Evolutionary conservation across 1,140 invertebrate genomes (phyloP).

Genomic region (Plutomurus gul): DNA sequence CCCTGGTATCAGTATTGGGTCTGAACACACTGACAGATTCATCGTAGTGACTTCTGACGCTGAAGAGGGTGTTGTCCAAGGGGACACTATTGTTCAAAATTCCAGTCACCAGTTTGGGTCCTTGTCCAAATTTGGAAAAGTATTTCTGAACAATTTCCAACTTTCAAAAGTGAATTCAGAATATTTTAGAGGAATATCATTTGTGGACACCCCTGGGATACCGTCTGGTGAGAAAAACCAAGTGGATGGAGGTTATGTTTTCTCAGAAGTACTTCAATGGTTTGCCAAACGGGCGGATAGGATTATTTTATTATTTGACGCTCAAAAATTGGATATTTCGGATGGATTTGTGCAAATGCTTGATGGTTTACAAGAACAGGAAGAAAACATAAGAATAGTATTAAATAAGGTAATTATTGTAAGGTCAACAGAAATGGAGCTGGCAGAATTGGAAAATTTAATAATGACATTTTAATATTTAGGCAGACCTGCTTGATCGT

Average conservation of each 20-base stretch:
- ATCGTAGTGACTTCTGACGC: conserved; percentile 92
- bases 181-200: conserved; percentile 89
- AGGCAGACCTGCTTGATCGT: conserved; percentile 96
- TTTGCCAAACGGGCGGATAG: conserved; percentile 97
- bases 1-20: conserved; percentile 92
- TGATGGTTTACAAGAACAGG: conserved; percentile 90
- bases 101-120: conserved; percentile 94
- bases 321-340: conserved; percentile 99
- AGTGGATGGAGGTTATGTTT: conserved; percentile 96
- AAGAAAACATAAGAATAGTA: conserved; percentile 98
- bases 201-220: conserved; percentile 91
- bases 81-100: conserved; percentile 97
- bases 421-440: not conserved
- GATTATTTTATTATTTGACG: conserved; percentile 97
- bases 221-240: conserved; percentile 69
- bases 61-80: conserved; percentile 85
- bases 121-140: conserved; percentile 95
- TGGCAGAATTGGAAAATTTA: not conserved
- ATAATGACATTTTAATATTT: not conserved
- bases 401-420: conserved; percentile 77
- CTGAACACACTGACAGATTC: conserved; percentile 96
- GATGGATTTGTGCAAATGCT: conserved; percentile 95
- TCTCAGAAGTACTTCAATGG: conserved; percentile 97
- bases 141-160: conserved; percentile 95
- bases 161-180: conserved; percentile 84